A percentile compares a stretch with the other conserved stretches of the same genome.
phyloP scores from a whole-genome alignment of 1,140 invertebrate genomes.

The Pomacea maculata region DNA sequence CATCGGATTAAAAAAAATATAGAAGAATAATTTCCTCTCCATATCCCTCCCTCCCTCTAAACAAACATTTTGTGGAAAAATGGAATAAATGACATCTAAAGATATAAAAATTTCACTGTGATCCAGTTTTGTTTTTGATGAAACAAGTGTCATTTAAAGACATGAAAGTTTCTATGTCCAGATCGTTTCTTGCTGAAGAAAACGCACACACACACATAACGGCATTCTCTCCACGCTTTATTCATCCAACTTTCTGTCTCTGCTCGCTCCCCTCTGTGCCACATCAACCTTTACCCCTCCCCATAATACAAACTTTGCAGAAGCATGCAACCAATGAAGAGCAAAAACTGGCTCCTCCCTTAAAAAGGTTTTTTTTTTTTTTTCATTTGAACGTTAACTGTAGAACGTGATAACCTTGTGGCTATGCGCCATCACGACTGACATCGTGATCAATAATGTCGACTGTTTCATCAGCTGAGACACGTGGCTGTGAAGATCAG shows the following conservation, averaged over 20 bases:
- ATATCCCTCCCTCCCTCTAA: too few relatives aligned
- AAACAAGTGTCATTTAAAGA: not conserved
- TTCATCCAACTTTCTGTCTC: not conserved
- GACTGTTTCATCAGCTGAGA: too few relatives aligned
- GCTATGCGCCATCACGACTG: too few relatives aligned
- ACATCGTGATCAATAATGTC: too few relatives aligned
- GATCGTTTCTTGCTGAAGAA: not conserved
- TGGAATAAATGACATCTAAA: not conserved
- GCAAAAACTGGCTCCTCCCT: not conserved
- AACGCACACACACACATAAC: not conserved
- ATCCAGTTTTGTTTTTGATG: too few relatives aligned
- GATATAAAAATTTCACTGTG: not conserved
- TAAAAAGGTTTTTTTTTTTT: not conserved
- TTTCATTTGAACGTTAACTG: not conserved
- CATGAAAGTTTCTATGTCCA: not conserved
- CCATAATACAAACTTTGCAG: not conserved
- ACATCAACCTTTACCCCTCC: too few relatives aligned
- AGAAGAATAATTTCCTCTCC: too few relatives aligned
- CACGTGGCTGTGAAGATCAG: too few relatives aligned
- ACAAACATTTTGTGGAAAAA: not conserved
- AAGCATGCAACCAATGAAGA: not conserved
- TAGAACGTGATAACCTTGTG: not conserved
- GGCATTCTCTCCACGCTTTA: not conserved
- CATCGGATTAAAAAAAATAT: too few relatives aligned
- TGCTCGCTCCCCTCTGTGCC: not conserved